Evolutionary conservation across 2,888 invertebrate genomes (phyloP), one percentile per base, ranked within the genome.

Genomic region (Sinelater perroti): DNA sequence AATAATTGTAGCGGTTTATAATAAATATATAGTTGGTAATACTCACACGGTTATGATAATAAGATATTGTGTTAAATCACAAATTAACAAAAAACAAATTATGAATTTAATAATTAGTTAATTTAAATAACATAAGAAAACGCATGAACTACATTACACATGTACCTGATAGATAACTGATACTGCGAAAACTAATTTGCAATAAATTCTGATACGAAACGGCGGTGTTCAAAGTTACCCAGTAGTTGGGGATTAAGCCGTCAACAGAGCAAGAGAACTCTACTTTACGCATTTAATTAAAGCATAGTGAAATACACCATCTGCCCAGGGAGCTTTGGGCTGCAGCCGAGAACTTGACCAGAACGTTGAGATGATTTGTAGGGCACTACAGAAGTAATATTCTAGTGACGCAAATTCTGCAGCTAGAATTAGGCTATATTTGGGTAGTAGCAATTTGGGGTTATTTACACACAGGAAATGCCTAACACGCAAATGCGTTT

Each of bases 221-320:
- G 36, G 40, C 50, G 26, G 40, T 50, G 38, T 38, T 28, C 36
- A 38, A 40, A 50, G 30, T 40, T 50, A 18, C 28, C 28, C 38
- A 16, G 11, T 30, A 50, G 36, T 50, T 50, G 18, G 47, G 30
- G 40, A 50, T 50, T 36, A 50, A 50, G 50, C 50, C 40, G 50
- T 50, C 50, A 40, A 28, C 40, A 28, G 38, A 40, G 26, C 24
- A 14, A 40, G 26, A 40, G 38, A 50, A 40, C 50, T 28, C 30
- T 50, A 40, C 28, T 50, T 50, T 50, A 50, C 50, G 50, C 50
- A 40, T 50, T 50, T 50, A 50, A 50, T 50, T 50, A 50, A 28
- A 50, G 40, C 36, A 36, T 50, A 40, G 26, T 50, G 50, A 50
- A 24, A 50, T 40, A 50, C 30, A 50, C 36, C 50, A 50, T 50